phyloP scores from a whole-genome alignment of 2,797 vertebrate species.

The Sternarchorhynchus goeldii region DNA sequence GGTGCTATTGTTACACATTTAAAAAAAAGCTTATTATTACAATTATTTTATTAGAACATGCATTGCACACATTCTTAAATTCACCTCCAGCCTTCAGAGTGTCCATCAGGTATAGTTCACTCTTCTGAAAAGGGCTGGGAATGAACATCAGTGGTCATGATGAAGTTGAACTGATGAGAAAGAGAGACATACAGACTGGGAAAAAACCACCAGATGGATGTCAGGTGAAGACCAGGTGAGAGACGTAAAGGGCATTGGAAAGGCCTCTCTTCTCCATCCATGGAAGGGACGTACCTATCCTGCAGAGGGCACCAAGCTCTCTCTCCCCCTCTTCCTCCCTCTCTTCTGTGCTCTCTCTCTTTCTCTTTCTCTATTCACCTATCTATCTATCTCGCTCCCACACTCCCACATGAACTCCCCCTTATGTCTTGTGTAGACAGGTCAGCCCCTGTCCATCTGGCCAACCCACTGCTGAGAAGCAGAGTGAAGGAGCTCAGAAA shows the following conservation, averaged over 20 bases:
- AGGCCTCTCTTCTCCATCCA: neutral
- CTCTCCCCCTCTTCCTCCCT: neutral
- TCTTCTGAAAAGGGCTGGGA: neutral
- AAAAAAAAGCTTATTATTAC: too few relatives aligned
- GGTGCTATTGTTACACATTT: too few relatives aligned
- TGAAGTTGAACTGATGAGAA: neutral
- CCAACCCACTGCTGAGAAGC: conserved; percentile 32
- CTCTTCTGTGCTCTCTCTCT: neutral
- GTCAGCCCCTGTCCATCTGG: conserved; percentile 47
- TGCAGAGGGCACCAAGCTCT: conserved; percentile 9
- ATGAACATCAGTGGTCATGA: neutral
- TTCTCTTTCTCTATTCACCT: neutral
- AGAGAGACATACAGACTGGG: conserved; percentile 9
- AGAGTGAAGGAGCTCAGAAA: conserved; percentile 20
- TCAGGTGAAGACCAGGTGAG: neutral
- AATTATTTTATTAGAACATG: too few relatives aligned
- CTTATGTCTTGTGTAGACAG: conserved; percentile 31
- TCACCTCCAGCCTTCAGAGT: neutral
- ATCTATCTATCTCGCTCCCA: neutral
- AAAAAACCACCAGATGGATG: conserved; percentile 27
- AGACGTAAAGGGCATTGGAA: conserved; percentile 20
- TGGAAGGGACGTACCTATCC: conserved; percentile 8
- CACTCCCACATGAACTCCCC: conserved; percentile 2
- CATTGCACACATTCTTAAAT: neutral
- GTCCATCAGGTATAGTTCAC: neutral